Evolutionary conservation across 1,140 invertebrate species (phyloP), one percentile per base, ranked within the genome.

Genomic region (Matsumurasca onukii): DNA sequence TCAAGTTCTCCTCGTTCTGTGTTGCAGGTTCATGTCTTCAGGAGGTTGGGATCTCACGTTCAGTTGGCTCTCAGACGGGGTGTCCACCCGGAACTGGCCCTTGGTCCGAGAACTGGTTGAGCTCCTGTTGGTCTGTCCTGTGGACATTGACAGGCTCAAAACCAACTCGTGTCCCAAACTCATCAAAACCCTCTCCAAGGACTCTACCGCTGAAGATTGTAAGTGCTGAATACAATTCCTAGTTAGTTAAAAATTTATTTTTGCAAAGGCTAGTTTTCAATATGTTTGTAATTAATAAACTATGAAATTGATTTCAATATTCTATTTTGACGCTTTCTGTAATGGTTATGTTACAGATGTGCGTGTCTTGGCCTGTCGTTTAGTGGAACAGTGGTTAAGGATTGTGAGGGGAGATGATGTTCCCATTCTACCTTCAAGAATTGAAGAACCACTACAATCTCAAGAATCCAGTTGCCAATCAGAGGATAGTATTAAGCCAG

Each of bases 321-420:
- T 45, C 39, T 13, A 13, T 45, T 13, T 25, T 69, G 45, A n/a
- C n/a, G 29, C 34, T n/a, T n/a, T n/a, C n/a, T n/a, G n/a, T n/a
- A n/a, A n/a, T n/a, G 65, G 77, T 77, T 80, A 79, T 77, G 77
- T 85, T 81, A 73, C 79, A 90, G 89, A 82, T 75, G 89, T 92
- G 29, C 84, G 87, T 74, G 80, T 84, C 52, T 77, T 94, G 69
- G 92, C 94, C 20, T 86, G 86, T 62, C 87, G 89, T 75, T 81
- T 97, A 49, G 93, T 97, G n/a, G 89, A 93, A 73, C 89, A 92
- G 78, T 97, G 95, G 95, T 83, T 95, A 73, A 91, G 90, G 74
- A 88, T 93, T 67, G 91, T 94, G 0, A 93, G 91, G 31, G 69
- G 71, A 39, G 67, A 69, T 29, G 66, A 67, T 67, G 69, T 66